Base-by-base conservation (phyloP, 2,888 invertebrate species). In the Chrysolina haemoptera region DNA sequence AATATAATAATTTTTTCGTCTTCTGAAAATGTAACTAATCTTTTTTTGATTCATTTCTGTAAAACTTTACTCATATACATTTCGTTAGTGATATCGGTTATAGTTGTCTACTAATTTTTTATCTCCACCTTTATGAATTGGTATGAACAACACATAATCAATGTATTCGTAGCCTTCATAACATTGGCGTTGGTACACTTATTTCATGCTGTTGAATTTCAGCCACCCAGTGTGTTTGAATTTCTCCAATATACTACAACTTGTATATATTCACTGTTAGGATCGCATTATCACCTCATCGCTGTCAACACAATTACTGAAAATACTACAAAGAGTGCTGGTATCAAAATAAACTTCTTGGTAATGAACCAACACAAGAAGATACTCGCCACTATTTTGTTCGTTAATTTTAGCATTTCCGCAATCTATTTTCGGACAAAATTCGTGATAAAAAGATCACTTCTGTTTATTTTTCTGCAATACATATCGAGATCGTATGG, bases 351-450 rank as follows among this genome's bases (percentile, higher is more conserved):
- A 67, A 67, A 67, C 67, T 67, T 67, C 67, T 22, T 46, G 41
- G 65, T 53, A 53, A 50, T 27, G 67, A 35, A 53, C 40, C 35
- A 14, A 53, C 46, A 43, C 18, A 53, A 50, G 53, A 40, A 67
- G 67, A 48, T 67, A 41, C 67, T 67, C 35, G 40, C 40, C 41
- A 53, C 35, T 40, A 27, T 53, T 67, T 22, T 16, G 18, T 18
- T 55, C 48, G 67, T 67, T 67, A 67, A 67, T 53, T 53, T 53
- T 67, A 67, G 55, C 35, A 53, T 67, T 67, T 67, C 67, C 67
- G 67, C 53, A 27, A 53, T 67, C 67, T 40, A 67, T 53, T 53
- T 67, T 67, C 18, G n/a, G 53, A 53, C 20, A 20, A 14, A 53
- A 53, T 53, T 55, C 53, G 9, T 27, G 35, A 35, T 59, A n/a